phyloP scores from a whole-genome alignment of 2,888 invertebrate genomes.

The Malachius bipustulatus region DNA sequence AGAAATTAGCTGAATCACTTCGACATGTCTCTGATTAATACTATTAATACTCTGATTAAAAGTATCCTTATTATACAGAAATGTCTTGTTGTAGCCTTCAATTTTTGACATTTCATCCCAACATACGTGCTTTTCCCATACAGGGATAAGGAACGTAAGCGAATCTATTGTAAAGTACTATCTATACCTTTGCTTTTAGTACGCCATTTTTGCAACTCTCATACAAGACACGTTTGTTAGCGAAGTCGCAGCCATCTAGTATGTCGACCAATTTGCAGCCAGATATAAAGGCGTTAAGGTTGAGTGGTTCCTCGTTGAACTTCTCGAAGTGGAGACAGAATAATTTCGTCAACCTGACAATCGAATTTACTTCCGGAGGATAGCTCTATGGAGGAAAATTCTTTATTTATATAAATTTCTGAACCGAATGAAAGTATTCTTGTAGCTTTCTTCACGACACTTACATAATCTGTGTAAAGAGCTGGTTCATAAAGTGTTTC shows the following conservation, averaged over 20 bases:
- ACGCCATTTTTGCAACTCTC: slow-evolving; percentile 17
- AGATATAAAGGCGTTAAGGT: slow-evolving; percentile 19
- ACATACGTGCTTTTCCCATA: too few relatives aligned
- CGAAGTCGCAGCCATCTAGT: slow-evolving; percentile 23
- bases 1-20: too few relatives aligned
- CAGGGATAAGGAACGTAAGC: too few relatives aligned
- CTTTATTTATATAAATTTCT: too few relatives aligned
- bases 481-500: slow-evolving; percentile 25
- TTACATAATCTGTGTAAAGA: slow-evolving; percentile 28
- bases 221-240: slow-evolving; percentile 18
- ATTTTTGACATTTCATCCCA: too few relatives aligned
- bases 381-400: slow-evolving; percentile 21
- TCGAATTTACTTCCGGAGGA: slow-evolving; percentile 25
- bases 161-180: too few relatives aligned
- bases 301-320: slow-evolving; percentile 23
- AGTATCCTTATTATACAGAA: too few relatives aligned
- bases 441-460: slow-evolving; percentile 11
- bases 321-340: slow-evolving; percentile 31
- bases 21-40: too few relatives aligned
- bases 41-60: too few relatives aligned
- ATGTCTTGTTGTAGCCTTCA: too few relatives aligned
- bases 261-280: slow-evolving; percentile 28
- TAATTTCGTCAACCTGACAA: slow-evolving; percentile 26
- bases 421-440: slow-evolving; percentile 5
- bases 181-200: slow-evolving; percentile 21